Conservation (phyloP, 2,888 invertebrate genomes). For the Torymus aiolomorphi region DNA sequence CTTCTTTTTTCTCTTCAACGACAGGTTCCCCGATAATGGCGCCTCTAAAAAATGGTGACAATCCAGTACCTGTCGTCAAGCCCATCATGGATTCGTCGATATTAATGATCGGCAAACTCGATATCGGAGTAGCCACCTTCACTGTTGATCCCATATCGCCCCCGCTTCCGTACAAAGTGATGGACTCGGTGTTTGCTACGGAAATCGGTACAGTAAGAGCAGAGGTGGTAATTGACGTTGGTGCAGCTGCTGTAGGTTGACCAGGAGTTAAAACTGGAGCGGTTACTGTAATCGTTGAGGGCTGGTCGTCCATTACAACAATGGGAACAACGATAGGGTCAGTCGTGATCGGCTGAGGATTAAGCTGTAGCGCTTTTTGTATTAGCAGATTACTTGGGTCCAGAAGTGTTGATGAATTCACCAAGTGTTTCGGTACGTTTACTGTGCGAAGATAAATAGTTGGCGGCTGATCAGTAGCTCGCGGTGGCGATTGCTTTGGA, state of each 20-base stretch:
- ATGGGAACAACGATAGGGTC: conserved; percentile 27
- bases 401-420: conserved; percentile 36
- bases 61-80: conserved; percentile 64
- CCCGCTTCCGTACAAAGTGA: conserved; percentile 70
- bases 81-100: conserved; percentile 64
- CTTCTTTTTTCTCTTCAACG: too few relatives aligned
- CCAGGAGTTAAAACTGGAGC: too few relatives aligned
- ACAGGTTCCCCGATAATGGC: neutral
- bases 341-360: neutral
- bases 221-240: too few relatives aligned
- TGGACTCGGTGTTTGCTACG: conserved; percentile 61
- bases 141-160: conserved; percentile 60
- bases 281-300: neutral
- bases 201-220: too few relatives aligned
- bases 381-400: conserved; percentile 13
- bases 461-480: neutral
- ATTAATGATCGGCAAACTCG: conserved; percentile 65
- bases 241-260: too few relatives aligned
- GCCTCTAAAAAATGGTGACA: conserved; percentile 69
- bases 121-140: conserved; percentile 58
- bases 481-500: conserved; percentile 61
- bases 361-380: conserved; percentile 17
- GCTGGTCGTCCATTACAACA: conserved; percentile 20
- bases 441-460: conserved; percentile 61
- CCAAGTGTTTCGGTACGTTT: conserved; percentile 58